These are phyloP conservation scores for Cyanistes caeruleus DNA, from an alignment of 2,113 vertebrate species.

Conservation along the genomic window DNA sequence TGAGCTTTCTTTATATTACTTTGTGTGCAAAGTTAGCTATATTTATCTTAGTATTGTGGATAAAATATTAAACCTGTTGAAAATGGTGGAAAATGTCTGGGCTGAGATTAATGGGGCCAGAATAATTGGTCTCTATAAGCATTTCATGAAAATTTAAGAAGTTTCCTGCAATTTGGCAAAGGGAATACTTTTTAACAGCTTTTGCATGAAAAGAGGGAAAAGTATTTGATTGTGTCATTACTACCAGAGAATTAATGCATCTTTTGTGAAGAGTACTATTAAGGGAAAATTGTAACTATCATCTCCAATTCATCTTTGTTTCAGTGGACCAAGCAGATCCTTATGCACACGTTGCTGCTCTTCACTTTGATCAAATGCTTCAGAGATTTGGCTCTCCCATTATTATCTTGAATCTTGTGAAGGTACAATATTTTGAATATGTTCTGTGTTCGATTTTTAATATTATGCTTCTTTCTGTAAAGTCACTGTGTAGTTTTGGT, in stretches of 20 bases:
- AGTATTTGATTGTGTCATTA: not conserved
- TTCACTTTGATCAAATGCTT: conserved; percentile 99
- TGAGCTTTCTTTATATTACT: not conserved
- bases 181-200: not conserved
- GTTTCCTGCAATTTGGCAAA: not conserved
- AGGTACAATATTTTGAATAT: conserved; percentile 77
- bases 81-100: not conserved
- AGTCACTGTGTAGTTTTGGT: not conserved
- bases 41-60: not conserved
- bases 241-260: not conserved
- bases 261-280: not conserved
- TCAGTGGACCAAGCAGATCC: conserved; percentile 98
- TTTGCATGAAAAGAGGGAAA: not conserved
- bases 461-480: not conserved
- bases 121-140: not conserved
- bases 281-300: not conserved
- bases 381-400: conserved; percentile 97
- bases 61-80: not conserved
- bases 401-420: conserved; percentile 97
- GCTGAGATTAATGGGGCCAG: not conserved
- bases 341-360: conserved; percentile 89
- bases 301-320: not conserved
- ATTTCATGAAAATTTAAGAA: not conserved
- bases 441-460: not conserved
- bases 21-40: not conserved